Conservation (phyloP, 2,888 invertebrate species). For the Pandemis corylana region DNA sequence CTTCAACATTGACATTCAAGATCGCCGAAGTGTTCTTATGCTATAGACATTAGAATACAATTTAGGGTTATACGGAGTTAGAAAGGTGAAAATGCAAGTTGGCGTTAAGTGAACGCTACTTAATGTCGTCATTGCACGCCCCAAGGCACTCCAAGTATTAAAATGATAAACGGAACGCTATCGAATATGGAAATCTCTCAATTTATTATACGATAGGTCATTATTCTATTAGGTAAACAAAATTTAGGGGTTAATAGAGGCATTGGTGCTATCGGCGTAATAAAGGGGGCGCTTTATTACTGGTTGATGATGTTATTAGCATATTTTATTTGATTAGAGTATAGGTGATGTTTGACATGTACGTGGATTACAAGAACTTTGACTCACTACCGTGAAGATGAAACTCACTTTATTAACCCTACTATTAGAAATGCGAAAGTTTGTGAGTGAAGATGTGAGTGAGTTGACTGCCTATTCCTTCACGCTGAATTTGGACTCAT, state of each 20-base stretch:
- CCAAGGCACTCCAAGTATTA: constrained; percentile 80
- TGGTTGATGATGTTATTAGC: constrained; percentile 37
- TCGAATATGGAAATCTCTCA: constrained; percentile 83
- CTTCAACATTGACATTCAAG: constrained; percentile 33
- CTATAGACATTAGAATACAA: constrained; percentile 30
- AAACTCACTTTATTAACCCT: too few relatives aligned
- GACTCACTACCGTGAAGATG: neutral
- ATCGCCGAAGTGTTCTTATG: constrained; percentile 39
- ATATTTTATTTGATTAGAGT: constrained; percentile 35
- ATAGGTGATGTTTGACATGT: neutral
- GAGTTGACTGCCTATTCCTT: too few relatives aligned
- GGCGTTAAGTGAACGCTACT: constrained; percentile 52
- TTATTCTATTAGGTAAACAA: constrained; percentile 84
- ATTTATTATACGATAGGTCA: constrained; percentile 83
- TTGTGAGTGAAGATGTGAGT: too few relatives aligned
- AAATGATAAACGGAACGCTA: constrained; percentile 81
- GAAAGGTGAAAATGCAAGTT: constrained; percentile 29
- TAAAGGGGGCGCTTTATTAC: constrained; percentile 54
- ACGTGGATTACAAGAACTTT: neutral
- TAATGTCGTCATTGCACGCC: constrained; percentile 77
- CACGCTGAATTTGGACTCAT: too few relatives aligned
- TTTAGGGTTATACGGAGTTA: constrained; percentile 37
- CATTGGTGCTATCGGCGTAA: constrained; percentile 72
- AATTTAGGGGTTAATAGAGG: constrained; percentile 79
- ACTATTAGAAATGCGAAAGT: too few relatives aligned